phyloP scores from a whole-genome alignment of 1,140 invertebrate species.

The Penaeus indicus region DNA sequence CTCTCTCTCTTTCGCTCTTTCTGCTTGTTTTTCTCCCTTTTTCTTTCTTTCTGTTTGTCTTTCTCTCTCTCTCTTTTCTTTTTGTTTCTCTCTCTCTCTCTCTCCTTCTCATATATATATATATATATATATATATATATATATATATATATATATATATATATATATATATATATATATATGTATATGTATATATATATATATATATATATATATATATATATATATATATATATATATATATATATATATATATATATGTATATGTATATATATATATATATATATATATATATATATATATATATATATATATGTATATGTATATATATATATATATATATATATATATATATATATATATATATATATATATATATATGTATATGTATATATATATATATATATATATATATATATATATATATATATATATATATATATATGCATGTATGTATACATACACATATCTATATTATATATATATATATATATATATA shows the following conservation, averaged over 20 bases:
- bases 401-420: not conserved
- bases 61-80: too few relatives aligned
- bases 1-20: too few relatives aligned
- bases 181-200: conserved; percentile 7
- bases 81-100: too few relatives aligned
- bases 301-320: conserved; percentile 22
- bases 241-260: conserved; percentile 15
- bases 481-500: conserved; percentile 24
- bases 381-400: conserved; percentile 2
- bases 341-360: conserved; percentile 17
- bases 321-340: conserved; percentile 13
- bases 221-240: not conserved
- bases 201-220: conserved; percentile 9
- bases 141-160: not conserved
- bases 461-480: conserved; percentile 2
- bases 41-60: too few relatives aligned
- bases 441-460: conserved; percentile 13
- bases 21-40: too few relatives aligned
- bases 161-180: conserved; percentile 29
- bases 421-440: not conserved
- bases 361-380: not conserved
- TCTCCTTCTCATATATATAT: not conserved
- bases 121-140: not conserved
- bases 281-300: not conserved
- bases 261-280: not conserved